Conservation (phyloP, 2,113 vertebrate genomes). For the Cryptomyrus ogoouensis region DNA sequence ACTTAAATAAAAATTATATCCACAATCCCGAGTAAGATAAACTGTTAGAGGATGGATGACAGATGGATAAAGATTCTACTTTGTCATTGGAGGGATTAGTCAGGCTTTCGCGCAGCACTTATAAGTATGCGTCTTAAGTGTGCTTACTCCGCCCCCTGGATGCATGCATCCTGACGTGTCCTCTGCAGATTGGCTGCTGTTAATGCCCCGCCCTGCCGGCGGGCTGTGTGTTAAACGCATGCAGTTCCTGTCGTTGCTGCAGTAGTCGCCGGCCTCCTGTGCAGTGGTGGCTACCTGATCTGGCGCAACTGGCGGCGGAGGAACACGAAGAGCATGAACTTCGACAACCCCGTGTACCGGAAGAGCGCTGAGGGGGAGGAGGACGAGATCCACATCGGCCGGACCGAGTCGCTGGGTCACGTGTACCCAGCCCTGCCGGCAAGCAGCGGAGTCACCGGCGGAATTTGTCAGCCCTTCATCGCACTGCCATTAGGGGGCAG, state of each 20-base stretch:
- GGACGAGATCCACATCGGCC: slow-evolving; percentile 91
- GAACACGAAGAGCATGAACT: slow-evolving; percentile 99
- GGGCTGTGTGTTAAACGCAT: slow-evolving; percentile 66
- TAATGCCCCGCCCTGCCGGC: slow-evolving; percentile 35
- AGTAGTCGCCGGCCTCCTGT: slow-evolving; percentile 84
- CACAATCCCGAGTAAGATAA: not conserved
- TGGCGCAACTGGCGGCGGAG: slow-evolving; percentile 95
- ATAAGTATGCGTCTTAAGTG: not conserved
- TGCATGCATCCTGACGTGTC: not conserved
- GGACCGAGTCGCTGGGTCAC: slow-evolving; percentile 75
- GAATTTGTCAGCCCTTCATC: slow-evolving; percentile 62
- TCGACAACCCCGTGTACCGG: slow-evolving; percentile 95
- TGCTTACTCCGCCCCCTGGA: not conserved
- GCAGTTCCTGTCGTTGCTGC: slow-evolving; percentile 67
- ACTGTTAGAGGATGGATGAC: not conserved
- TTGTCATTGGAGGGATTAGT: not conserved
- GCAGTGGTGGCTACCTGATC: slow-evolving; percentile 80
- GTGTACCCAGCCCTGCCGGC: slow-evolving; percentile 70
- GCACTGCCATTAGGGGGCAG: slow-evolving; percentile 56
- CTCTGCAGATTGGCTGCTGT: slow-evolving; percentile 10
- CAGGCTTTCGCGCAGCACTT: not conserved
- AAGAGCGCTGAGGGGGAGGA: slow-evolving; percentile 89
- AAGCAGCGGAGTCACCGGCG: slow-evolving; percentile 53
- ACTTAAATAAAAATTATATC: not conserved
- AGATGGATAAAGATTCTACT: not conserved